Evolutionary conservation across 1,140 invertebrate species (phyloP).

Genomic region (Chrysoperla carnea): DNA sequence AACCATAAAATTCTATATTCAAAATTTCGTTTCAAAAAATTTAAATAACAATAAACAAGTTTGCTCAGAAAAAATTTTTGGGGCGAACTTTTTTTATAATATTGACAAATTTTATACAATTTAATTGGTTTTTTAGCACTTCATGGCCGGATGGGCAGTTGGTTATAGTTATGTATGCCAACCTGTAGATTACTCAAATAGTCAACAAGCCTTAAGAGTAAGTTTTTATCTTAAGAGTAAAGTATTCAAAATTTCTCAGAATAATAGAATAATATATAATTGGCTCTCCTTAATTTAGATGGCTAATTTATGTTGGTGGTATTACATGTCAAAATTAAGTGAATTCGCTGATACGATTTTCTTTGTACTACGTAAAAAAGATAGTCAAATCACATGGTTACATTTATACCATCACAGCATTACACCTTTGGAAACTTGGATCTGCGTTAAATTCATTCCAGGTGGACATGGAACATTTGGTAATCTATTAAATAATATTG

Average conservation of each 20-base stretch:
- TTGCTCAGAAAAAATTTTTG: too few species aligned
- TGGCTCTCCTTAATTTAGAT: slow-evolving; percentile 45
- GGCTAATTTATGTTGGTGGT: slow-evolving; percentile 88
- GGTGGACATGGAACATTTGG: slow-evolving; percentile 89
- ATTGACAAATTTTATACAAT: too few species aligned
- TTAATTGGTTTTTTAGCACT: slow-evolving; percentile 44
- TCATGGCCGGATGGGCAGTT: slow-evolving; percentile 69
- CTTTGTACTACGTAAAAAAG: slow-evolving; percentile 84
- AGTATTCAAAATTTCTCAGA: too few species aligned
- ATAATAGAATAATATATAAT: not conserved
- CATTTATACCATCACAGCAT: slow-evolving; percentile 92
- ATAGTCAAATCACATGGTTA: slow-evolving; percentile 77
- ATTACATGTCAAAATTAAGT: slow-evolving; percentile 91
- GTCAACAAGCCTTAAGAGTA: slow-evolving; percentile 62
- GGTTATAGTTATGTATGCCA: slow-evolving; percentile 86
- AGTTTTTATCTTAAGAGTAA: slow-evolving; percentile 29
- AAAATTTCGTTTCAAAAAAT: too few species aligned
- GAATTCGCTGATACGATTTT: slow-evolving; percentile 93
- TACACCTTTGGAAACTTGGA: slow-evolving; percentile 89
- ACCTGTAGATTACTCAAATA: slow-evolving; percentile 78
- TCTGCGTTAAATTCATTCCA: slow-evolving; percentile 85
- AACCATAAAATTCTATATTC: too few species aligned
- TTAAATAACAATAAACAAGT: too few species aligned
- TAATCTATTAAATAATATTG: slow-evolving; percentile 81
- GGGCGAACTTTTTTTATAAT: too few species aligned